phyloP scores from a whole-genome alignment of 2,113 vertebrate genomes.

The Campylomormyrus tamandua region DNA sequence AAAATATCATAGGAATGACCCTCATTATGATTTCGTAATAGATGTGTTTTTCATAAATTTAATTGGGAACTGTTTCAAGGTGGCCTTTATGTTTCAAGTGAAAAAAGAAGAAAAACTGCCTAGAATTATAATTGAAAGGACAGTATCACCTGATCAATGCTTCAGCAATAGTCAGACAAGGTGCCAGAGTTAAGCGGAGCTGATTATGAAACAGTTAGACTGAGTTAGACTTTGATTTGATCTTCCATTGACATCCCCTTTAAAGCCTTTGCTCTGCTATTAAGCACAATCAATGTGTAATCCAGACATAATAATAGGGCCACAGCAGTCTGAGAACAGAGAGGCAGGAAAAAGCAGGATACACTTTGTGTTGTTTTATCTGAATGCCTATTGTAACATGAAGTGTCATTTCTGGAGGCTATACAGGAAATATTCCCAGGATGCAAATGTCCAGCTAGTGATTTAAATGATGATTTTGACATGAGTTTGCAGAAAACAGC shows the following conservation, averaged over 20 bases:
- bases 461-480: not conserved
- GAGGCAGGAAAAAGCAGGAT: not conserved
- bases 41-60: not conserved
- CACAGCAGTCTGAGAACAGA: not conserved
- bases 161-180: not conserved
- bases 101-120: not conserved
- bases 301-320: not conserved
- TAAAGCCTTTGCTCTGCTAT: not conserved
- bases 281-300: conserved; percentile 8
- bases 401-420: not conserved
- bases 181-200: not conserved
- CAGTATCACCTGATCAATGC: not conserved
- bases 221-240: not conserved
- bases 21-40: not conserved
- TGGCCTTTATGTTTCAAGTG: not conserved
- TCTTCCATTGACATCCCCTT: not conserved
- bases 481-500: not conserved
- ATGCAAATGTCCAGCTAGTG: not conserved
- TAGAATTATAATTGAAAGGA: not conserved
- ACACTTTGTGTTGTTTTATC: not conserved
- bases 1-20: not conserved
- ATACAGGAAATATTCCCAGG: not conserved
- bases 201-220: not conserved
- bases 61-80: not conserved
- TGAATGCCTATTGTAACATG: not conserved